Percentiles rank a stretch among this genome's conserved stretches.
These are phyloP conservation scores for Puntigrus tetrazona DNA, from an alignment of 2,113 vertebrate species.

Conservation along the genomic window DNA sequence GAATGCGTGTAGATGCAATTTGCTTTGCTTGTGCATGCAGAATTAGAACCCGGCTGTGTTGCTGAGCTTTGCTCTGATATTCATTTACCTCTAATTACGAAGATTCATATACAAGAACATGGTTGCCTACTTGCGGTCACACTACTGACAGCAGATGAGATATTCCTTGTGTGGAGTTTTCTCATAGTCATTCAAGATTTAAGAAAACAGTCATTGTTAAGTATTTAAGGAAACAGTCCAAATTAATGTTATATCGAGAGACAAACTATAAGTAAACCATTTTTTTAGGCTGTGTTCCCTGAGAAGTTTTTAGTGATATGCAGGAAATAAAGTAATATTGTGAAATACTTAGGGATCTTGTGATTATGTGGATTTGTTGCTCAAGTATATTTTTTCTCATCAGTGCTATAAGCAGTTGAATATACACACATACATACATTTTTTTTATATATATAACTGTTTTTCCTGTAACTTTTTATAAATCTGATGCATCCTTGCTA, in stretches of 20 bases:
- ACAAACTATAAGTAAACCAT: background rate
- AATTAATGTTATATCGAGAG: background rate
- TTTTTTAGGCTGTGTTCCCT: background rate
- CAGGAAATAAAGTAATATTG: background rate
- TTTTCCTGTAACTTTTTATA: background rate
- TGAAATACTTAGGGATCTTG: too few species aligned
- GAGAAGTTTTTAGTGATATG: background rate
- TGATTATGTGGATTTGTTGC: too few species aligned
- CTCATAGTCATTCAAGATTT: too few species aligned
- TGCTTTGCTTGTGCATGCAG: conserved; percentile 27
- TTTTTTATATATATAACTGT: too few species aligned
- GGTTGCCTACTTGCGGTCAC: background rate
- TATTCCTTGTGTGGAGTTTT: conserved; percentile 13
- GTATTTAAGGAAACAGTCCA: background rate
- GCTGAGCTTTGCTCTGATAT: conserved; percentile 20
- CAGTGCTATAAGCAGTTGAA: too few species aligned
- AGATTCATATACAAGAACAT: conserved; percentile 29
- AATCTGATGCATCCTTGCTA: background rate
- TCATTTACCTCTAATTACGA: conserved; percentile 33
- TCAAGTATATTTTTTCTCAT: too few species aligned
- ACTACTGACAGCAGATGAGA: conserved; percentile 35
- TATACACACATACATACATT: too few species aligned
- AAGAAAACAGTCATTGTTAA: background rate
- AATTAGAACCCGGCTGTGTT: conserved; percentile 9
- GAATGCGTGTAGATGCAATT: conserved; percentile 22